Percentiles rank a stretch among this genome's conserved stretches.
Evolutionary conservation across 2,113 vertebrate species (phyloP).

Genomic region (Chaenogobius annularis): DNA sequence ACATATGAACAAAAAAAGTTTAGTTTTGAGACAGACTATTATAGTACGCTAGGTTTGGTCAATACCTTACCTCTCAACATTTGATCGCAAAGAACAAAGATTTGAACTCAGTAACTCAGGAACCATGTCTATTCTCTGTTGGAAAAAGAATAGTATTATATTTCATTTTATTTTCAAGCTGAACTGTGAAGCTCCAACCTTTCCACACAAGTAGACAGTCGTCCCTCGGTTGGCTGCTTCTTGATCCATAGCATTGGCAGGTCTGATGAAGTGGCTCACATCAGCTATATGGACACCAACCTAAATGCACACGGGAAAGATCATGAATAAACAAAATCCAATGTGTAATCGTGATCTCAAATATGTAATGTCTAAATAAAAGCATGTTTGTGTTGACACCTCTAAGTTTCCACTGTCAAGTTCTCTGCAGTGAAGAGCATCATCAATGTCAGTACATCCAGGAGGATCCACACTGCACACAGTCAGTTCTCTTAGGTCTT

Average conservation of each 20-base stretch:
- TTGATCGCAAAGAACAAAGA: constrained; percentile 90
- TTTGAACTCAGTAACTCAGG: constrained; percentile 97
- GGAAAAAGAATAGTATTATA: background rate
- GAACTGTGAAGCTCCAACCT: constrained; percentile 38
- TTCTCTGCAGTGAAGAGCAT: constrained; percentile 89
- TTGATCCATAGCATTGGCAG: constrained; percentile 92
- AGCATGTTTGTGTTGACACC: constrained; percentile 61
- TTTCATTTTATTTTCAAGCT: background rate
- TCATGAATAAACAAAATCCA: background rate
- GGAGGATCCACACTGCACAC: constrained; percentile 98
- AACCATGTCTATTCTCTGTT: constrained; percentile 98
- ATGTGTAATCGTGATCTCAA: background rate
- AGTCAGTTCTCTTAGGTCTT: constrained; percentile 85
- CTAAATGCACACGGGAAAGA: constrained; percentile 57
- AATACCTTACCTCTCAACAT: constrained; percentile 86
- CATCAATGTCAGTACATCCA: constrained; percentile 98
- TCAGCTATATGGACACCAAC: constrained; percentile 98
- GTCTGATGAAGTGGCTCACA: constrained; percentile 96
- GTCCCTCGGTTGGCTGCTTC: constrained; percentile 93
- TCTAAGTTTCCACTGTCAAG: constrained; percentile 89
- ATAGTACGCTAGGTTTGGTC: background rate
- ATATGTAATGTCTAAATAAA: background rate
- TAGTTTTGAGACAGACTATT: background rate
- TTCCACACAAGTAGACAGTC: constrained; percentile 93
- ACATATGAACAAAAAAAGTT: background rate